These are phyloP conservation scores for Philaenus spumarius DNA, from an alignment of 1,140 invertebrate genomes.

Conservation along the genomic window DNA sequence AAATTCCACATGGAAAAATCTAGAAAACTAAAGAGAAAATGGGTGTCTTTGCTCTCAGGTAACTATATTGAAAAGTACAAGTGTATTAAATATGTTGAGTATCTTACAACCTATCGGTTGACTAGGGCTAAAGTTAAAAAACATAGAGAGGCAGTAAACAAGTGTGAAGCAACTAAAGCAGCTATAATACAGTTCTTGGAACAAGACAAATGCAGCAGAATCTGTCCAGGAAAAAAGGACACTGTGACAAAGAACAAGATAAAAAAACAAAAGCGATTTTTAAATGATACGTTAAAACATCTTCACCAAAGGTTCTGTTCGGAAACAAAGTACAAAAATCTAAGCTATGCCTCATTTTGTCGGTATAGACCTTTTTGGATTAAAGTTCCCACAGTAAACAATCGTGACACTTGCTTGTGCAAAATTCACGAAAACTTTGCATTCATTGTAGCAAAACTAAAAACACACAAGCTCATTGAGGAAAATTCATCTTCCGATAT, in stretches of 20 bases:
- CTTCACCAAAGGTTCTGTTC: background rate
- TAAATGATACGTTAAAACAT: constrained; percentile 13
- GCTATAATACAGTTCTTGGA: background rate
- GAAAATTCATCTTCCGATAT: too few relatives aligned
- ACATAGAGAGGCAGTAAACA: background rate
- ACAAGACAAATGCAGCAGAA: constrained; percentile 11
- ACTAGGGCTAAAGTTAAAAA: background rate
- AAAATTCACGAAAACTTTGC: constrained; percentile 19
- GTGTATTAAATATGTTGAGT: background rate
- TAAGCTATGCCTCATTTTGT: constrained; percentile 6
- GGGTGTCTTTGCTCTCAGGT: too few relatives aligned
- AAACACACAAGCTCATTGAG: too few relatives aligned
- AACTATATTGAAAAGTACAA: background rate
- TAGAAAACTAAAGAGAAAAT: background rate
- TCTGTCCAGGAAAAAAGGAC: constrained; percentile 19
- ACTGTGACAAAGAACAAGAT: constrained; percentile 13
- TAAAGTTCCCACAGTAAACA: background rate
- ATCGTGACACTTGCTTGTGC: constrained; percentile 17
- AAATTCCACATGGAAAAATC: too few relatives aligned
- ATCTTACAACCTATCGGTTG: background rate
- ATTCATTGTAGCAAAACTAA: too few relatives aligned
- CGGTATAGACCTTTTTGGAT: constrained; percentile 20
- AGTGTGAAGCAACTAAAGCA: background rate
- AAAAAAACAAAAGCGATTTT: constrained; percentile 18
- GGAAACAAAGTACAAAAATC: too few relatives aligned